Evolutionary conservation across 2,113 vertebrate genomes (phyloP), one percentile per base, ranked within the genome.

Genomic region (Prochilodus magdalenae): DNA sequence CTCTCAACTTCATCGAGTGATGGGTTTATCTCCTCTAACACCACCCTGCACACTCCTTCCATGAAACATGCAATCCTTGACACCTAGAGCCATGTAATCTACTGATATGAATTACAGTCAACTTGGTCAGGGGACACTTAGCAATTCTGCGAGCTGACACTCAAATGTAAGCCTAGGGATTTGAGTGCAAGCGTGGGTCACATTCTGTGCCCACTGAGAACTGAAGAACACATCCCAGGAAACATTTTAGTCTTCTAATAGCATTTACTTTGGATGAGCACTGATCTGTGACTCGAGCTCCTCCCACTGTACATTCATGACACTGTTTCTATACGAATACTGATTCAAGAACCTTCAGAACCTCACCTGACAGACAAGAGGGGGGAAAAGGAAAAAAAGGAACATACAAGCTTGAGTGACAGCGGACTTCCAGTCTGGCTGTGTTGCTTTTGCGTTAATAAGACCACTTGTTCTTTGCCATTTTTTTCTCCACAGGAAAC

Each of bases 181-280:
- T 83, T 73, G 44, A 62, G 72, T 63, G 73, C 57, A 40, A 70
- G 73, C 55, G 83, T 47, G 60, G 83, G 63, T 66, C 67, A 77
- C 62, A 77, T 67, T 57, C 77, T n/a, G 27, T 69, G 40, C 75
- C 71, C 40, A 49, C 12, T 20, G 76, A 87, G 72, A 73, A 78
- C 77, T 65, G 65, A 36, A 73, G 59, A 60, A 81, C 22, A 6
- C 18, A 20, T 6, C 53, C n/a, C 22, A 20, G 53, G 20, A 75
- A 86, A 75, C 82, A 70, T 69, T 69, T 55, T 49, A 86, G 67
- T 75, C 77, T 83, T 86, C 60, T 77, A 86, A 83, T 81, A 83
- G 77, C 85, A 83, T 86, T 86, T 80, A 77, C 73, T 77, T 83
- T 59, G 81, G 69, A 86, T 83, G 77, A 83, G 85, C 71, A 67